These are phyloP conservation scores for Cryptocheilus praepositus DNA, from an alignment of 2,888 invertebrate genomes.

Conservation along the genomic window DNA sequence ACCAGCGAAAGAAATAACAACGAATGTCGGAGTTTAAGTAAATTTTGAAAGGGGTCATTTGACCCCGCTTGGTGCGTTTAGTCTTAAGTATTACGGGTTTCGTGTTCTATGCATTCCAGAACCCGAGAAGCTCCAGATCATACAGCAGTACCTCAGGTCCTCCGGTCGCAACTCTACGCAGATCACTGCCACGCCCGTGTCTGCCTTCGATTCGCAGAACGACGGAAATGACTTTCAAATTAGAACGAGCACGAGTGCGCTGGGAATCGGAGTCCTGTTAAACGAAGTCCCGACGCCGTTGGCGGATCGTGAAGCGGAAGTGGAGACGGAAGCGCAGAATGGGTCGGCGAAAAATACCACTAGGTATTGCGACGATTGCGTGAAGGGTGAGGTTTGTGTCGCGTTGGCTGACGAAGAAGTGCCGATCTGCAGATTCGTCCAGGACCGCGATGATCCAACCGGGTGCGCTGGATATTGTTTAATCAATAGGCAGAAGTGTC, in stretches of 20 bases:
- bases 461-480: constrained; percentile 76
- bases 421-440: constrained; percentile 77
- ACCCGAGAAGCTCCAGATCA: constrained; percentile 71
- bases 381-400: constrained; percentile 78
- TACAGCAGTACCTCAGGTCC: constrained; percentile 71
- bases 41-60: too few relatives aligned
- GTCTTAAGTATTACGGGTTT: too few relatives aligned
- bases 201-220: not conserved
- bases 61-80: too few relatives aligned
- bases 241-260: constrained; percentile 8
- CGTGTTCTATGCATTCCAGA: constrained; percentile 47
- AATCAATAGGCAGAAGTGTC: constrained; percentile 72
- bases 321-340: constrained; percentile 38
- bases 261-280: constrained; percentile 25
- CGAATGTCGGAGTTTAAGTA: too few relatives aligned
- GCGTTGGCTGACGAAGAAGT: constrained; percentile 79
- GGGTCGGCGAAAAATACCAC: constrained; percentile 48
- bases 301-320: constrained; percentile 31
- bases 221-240: not conserved
- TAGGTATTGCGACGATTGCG: constrained; percentile 70
- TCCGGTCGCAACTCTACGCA: constrained; percentile 50
- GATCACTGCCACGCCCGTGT: constrained; percentile 27
- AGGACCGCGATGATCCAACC: constrained; percentile 79
- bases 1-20: too few relatives aligned
- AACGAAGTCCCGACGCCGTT: constrained; percentile 31